Percentiles rank a stretch among this genome's conserved stretches.
phyloP scores from a whole-genome alignment of 2,797 vertebrate species.

The Urosaurus nigricauda region DNA sequence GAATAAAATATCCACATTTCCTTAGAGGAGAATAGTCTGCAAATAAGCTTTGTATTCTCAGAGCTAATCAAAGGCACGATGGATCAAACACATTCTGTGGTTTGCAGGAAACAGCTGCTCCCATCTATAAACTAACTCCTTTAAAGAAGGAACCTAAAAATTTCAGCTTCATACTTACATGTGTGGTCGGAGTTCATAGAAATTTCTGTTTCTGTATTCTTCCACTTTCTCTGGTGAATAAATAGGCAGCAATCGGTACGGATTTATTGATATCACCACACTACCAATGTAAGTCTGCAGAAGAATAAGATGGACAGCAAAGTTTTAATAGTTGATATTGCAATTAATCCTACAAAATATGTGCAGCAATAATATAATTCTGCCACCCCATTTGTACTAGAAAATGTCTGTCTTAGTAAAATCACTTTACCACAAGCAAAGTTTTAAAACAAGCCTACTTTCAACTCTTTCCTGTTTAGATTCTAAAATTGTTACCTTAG shows the following conservation, averaged over 20 bases:
- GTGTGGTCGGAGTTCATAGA: slow-evolving; percentile 98
- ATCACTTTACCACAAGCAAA: not conserved
- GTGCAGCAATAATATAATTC: not conserved
- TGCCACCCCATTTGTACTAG: not conserved
- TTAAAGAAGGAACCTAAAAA: slow-evolving; percentile 43
- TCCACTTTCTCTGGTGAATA: slow-evolving; percentile 97
- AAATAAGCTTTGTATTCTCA: slow-evolving; percentile 53
- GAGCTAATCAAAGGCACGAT: slow-evolving; percentile 27
- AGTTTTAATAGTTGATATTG: slow-evolving; percentile 4
- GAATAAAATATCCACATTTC: slow-evolving; percentile 44
- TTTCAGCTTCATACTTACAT: slow-evolving; percentile 89
- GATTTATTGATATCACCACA: slow-evolving; percentile 98
- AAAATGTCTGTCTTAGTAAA: not conserved
- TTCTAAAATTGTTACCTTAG: not conserved
- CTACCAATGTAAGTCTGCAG: slow-evolving; percentile 97
- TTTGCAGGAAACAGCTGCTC: slow-evolving; percentile 73
- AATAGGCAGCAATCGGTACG: slow-evolving; percentile 93
- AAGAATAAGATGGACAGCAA: slow-evolving; percentile 24
- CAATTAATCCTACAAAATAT: not conserved
- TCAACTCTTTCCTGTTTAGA: not conserved
- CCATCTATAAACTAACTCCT: slow-evolving; percentile 63
- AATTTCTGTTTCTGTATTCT: slow-evolving; percentile 99
- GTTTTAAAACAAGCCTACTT: not conserved
- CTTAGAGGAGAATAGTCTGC: slow-evolving; percentile 49
- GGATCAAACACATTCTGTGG: slow-evolving; percentile 47